Conservation (phyloP, 2,113 vertebrate genomes). For the Cheilinus undulatus region DNA sequence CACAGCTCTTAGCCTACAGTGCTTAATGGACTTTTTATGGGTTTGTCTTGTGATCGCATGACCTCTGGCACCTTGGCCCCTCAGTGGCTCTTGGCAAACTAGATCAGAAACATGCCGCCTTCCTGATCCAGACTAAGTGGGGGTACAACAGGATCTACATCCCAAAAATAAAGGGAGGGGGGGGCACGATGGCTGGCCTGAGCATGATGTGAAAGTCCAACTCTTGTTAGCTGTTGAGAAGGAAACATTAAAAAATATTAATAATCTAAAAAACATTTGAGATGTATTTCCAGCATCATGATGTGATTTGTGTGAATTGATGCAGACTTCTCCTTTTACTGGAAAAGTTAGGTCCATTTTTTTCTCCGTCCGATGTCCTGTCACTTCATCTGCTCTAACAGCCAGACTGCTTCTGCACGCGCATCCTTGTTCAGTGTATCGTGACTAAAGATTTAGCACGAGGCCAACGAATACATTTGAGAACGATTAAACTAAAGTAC, state of each 20-base stretch:
- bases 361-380: background rate
- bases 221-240: background rate
- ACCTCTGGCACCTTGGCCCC: conserved; percentile 87
- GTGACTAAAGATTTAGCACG: background rate
- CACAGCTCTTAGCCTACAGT: conserved; percentile 91
- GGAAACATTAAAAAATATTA: background rate
- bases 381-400: conserved; percentile 19
- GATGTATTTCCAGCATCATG: background rate
- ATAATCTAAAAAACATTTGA: background rate
- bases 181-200: background rate
- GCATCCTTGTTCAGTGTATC: conserved; percentile 5
- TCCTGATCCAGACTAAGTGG: conserved; percentile 23
- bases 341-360: background rate
- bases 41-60: conserved; percentile 90
- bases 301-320: background rate
- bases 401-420: background rate
- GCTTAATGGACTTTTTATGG: conserved; percentile 99
- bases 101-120: conserved; percentile 89
- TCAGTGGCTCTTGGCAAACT: conserved; percentile 87
- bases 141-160: conserved; percentile 4
- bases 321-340: background rate
- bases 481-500: conserved; percentile 20
- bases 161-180: background rate
- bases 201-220: background rate
- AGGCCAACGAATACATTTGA: conserved; percentile 28